Conservation (phyloP, 1,140 invertebrate genomes). For the Lerema accius region DNA sequence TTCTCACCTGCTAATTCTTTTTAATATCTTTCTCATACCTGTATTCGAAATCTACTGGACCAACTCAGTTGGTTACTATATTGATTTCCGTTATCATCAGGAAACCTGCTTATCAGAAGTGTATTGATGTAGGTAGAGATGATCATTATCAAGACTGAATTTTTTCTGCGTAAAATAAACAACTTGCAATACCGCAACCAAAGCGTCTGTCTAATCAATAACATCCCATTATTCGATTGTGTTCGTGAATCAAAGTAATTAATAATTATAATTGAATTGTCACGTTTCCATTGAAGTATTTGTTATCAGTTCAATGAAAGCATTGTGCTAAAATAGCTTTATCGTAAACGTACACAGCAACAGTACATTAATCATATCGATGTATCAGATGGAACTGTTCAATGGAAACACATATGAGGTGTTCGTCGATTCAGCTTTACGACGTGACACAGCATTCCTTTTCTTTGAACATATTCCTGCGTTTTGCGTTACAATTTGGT, state of each 20-base stretch:
- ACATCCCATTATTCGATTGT: background rate
- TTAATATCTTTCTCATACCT: too few relatives aligned
- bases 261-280: slow-evolving; percentile 1
- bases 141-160: too few relatives aligned
- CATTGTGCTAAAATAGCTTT: background rate
- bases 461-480: too few relatives aligned
- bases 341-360: background rate
- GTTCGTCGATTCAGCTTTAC: background rate
- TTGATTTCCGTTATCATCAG: too few relatives aligned
- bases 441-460: background rate
- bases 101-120: too few relatives aligned
- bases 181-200: background rate
- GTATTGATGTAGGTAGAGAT: too few relatives aligned
- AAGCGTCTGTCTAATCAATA: too few relatives aligned
- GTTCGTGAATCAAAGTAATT: slow-evolving; percentile 2
- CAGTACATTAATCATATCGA: slow-evolving; percentile 8
- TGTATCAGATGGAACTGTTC: slow-evolving; percentile 14
- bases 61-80: too few relatives aligned
- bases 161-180: too few relatives aligned
- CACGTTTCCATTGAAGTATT: background rate
- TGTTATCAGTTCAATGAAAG: slow-evolving; percentile 11
- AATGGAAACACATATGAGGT: background rate
- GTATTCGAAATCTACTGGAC: too few relatives aligned
- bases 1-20: too few relatives aligned
- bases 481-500: too few relatives aligned